Evolutionary conservation across 92 coral and sea anemone genomes (phyloP).

Genomic region (Bergia puertoricense): DNA sequence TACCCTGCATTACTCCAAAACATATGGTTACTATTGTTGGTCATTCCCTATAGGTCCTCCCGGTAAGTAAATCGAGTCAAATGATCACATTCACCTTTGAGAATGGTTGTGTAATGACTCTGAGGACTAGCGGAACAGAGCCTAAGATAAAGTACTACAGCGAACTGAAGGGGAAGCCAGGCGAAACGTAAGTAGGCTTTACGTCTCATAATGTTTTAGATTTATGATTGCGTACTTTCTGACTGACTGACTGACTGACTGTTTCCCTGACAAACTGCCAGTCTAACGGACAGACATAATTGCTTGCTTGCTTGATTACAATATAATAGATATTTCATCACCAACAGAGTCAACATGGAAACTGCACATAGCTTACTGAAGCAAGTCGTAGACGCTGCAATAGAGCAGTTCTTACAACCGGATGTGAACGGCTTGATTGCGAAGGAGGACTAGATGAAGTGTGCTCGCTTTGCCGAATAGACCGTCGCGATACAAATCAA

Average conservation of each 20-base stretch:
- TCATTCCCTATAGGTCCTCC: constrained; percentile 60
- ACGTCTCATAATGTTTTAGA: not conserved
- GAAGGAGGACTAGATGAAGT: constrained; percentile 66
- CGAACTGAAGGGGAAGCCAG: constrained; percentile 84
- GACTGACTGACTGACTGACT: not conserved
- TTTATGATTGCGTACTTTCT: not conserved
- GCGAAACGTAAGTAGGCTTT: constrained; percentile 70
- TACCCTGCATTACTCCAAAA: too few relatives aligned
- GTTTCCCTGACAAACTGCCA: not conserved
- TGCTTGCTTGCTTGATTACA: not conserved
- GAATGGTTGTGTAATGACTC: constrained; percentile 95
- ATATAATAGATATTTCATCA: not conserved
- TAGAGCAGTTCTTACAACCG: constrained; percentile 85
- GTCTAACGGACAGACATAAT: too few relatives aligned
- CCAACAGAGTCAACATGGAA: constrained; percentile 71
- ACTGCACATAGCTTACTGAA: constrained; percentile 67
- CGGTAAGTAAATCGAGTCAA: constrained; percentile 92
- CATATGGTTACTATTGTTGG: not conserved
- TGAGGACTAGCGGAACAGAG: constrained; percentile 97
- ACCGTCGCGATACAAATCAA: not conserved
- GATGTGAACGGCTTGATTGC: constrained; percentile 76
- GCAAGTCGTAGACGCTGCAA: constrained; percentile 67
- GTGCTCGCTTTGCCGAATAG: not conserved
- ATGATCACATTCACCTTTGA: constrained; percentile 97
- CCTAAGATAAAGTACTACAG: constrained; percentile 98